Evolutionary conservation across 2,113 vertebrate species (phyloP).

Genomic region (Macquaria australasica): DNA sequence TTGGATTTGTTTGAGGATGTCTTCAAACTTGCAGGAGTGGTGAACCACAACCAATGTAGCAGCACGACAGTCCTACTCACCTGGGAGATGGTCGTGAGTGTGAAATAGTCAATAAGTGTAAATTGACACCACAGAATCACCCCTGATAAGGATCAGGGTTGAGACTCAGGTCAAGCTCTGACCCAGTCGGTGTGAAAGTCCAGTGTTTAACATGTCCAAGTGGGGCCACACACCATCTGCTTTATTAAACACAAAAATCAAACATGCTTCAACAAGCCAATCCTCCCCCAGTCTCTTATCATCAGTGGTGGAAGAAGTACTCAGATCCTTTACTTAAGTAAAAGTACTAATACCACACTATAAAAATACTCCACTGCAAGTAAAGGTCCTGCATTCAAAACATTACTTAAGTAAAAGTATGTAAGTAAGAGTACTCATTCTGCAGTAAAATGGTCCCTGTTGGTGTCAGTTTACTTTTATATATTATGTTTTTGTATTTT

Average conservation of each 20-base stretch:
- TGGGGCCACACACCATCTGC: constrained; percentile 11
- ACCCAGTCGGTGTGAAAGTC: constrained; percentile 19
- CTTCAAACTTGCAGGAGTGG: not conserved
- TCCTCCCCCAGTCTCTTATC: not conserved
- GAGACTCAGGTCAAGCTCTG: constrained; percentile 6
- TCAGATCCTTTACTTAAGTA: no score
- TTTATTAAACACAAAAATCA: not conserved
- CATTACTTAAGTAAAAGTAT: no score
- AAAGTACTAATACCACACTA: no score
- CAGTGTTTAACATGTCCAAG: not conserved
- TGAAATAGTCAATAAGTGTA: constrained; percentile 12
- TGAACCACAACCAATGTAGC: not conserved
- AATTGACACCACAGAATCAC: constrained; percentile 6
- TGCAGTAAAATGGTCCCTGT: no score
- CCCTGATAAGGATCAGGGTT: not conserved
- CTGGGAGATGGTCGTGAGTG: not conserved
- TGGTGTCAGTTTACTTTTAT: no score
- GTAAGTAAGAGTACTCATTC: no score
- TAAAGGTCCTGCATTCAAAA: no score
- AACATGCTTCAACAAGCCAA: not conserved
- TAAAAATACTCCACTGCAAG: no score
- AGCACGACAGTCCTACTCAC: not conserved
- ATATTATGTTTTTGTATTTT: no score
- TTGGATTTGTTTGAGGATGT: not conserved
- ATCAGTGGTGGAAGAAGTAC: no score